Evolutionary conservation across 2,797 vertebrate genomes (phyloP).

Genomic region (Tolypeutes matacus): DNA sequence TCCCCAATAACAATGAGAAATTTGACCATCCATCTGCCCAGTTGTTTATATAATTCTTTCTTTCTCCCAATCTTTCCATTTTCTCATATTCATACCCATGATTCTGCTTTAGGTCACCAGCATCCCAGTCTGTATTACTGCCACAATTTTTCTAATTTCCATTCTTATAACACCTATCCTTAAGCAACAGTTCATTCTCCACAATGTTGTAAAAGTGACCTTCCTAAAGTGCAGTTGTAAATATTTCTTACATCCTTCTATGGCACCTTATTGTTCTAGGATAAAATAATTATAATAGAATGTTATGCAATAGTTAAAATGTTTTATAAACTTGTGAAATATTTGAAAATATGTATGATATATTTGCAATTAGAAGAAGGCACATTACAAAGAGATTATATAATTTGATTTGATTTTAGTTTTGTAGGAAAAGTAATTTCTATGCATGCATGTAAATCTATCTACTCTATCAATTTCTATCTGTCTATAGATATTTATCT

Average conservation of each 20-base stretch:
- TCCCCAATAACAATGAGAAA: not conserved
- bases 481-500: not conserved
- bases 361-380: not conserved
- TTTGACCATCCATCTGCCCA: not conserved
- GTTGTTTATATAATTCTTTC: not conserved
- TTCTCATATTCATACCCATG: not conserved
- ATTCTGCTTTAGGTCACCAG: not conserved
- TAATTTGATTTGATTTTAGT: not conserved
- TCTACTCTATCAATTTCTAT: not conserved
- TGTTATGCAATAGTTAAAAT: not conserved
- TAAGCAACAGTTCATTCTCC: not conserved
- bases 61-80: not conserved
- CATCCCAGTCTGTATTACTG: not conserved
- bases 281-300: not conserved
- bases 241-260: not conserved
- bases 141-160: not conserved
- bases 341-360: not conserved
- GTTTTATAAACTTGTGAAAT: not conserved
- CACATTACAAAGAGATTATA: not conserved
- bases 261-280: not conserved
- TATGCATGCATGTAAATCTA: not conserved
- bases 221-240: not conserved
- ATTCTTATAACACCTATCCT: fast-evolving
- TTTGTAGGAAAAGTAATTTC: not conserved
- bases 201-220: not conserved